Conservation (phyloP, 2,888 invertebrate species). For the Neoaliturus tenellus region DNA sequence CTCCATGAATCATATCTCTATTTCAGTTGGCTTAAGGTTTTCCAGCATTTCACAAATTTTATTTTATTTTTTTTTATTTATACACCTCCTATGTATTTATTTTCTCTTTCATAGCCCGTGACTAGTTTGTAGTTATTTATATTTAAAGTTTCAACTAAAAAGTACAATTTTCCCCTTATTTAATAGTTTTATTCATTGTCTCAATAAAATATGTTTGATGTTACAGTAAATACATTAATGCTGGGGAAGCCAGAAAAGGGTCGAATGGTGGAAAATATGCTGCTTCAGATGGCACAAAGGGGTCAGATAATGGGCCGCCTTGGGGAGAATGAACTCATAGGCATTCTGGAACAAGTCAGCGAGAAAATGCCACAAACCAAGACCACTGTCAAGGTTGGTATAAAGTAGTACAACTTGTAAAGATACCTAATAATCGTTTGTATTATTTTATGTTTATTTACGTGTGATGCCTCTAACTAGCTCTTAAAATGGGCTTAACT, state of each 20-base stretch:
- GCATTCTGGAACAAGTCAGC: constrained; percentile 90
- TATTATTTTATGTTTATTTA: background rate
- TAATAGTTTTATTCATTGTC: too few relatives aligned
- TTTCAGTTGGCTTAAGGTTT: too few relatives aligned
- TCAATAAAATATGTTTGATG: background rate
- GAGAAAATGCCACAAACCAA: constrained; percentile 84
- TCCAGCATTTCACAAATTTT: too few relatives aligned
- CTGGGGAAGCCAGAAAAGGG: constrained; percentile 98
- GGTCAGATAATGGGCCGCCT: constrained; percentile 92
- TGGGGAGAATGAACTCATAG: constrained; percentile 90
- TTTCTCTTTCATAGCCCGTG: too few relatives aligned
- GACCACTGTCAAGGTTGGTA: constrained; percentile 81
- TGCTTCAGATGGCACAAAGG: constrained; percentile 94
- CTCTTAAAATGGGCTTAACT: constrained; percentile 41
- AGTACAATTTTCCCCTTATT: too few relatives aligned
- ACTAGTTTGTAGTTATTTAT: too few relatives aligned
- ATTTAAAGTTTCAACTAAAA: too few relatives aligned
- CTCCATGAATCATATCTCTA: too few relatives aligned
- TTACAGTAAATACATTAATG: constrained; percentile 93
- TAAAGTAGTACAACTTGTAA: background rate
- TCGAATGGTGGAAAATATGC: constrained; percentile 94
- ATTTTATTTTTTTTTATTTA: too few relatives aligned
- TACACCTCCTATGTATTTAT: too few relatives aligned
- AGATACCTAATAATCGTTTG: background rate
- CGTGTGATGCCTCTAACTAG: too few relatives aligned